phyloP scores from a whole-genome alignment of 2,797 vertebrate genomes.

The Lemur catta region DNA sequence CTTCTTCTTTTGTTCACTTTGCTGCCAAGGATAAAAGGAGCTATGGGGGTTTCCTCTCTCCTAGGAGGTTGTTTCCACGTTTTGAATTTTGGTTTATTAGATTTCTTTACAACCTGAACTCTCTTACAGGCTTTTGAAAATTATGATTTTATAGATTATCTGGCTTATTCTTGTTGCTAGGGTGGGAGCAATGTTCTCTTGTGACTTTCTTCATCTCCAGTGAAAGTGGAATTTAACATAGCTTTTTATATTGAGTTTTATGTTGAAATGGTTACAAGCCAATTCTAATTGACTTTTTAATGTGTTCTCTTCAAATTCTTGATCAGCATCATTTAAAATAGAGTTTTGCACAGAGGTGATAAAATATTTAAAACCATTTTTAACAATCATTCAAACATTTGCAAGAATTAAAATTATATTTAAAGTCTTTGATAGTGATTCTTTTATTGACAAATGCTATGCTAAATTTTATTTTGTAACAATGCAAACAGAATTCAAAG shows the following conservation, averaged over 20 bases:
- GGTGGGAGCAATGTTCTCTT: not conserved
- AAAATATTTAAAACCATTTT: constrained; percentile 25
- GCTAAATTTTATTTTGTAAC: constrained; percentile 55
- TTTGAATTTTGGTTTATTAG: not conserved
- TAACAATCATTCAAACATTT: not conserved
- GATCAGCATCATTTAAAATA: not conserved
- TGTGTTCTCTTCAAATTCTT: not conserved
- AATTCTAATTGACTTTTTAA: constrained; percentile 34
- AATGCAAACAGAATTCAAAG: constrained; percentile 38
- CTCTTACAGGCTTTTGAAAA: not conserved
- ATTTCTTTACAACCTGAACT: not conserved
- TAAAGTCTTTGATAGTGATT: not conserved
- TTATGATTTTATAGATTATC: not conserved
- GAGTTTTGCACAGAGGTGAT: not conserved
- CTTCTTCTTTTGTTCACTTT: not conserved
- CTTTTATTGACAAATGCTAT: not conserved
- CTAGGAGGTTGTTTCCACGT: not conserved
- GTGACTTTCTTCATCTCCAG: not conserved
- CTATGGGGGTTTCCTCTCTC: not conserved
- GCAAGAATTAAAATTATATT: constrained; percentile 44
- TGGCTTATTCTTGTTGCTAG: not conserved
- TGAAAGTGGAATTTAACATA: not conserved
- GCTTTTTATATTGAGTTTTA: constrained; percentile 35
- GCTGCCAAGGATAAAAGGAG: not conserved
- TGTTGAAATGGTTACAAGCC: constrained; percentile 14